These are phyloP conservation scores for Gambusia affinis DNA, from an alignment of 2,113 vertebrate species.

Conservation along the genomic window DNA sequence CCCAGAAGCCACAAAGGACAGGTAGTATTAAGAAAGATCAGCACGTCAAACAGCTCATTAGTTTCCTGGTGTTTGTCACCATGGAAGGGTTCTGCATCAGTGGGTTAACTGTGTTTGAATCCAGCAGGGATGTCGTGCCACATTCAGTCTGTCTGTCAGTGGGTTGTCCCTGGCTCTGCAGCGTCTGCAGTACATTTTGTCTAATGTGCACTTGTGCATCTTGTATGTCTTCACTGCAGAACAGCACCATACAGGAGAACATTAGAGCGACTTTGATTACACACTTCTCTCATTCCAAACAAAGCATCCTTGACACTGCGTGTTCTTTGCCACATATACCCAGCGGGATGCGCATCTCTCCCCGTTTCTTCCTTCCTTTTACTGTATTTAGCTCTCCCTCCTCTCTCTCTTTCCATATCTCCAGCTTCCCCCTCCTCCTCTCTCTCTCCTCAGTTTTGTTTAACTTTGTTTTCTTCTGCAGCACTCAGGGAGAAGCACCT, in stretches of 20 bases:
- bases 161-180: constrained; percentile 42
- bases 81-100: constrained; percentile 49
- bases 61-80: constrained; percentile 65
- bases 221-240: constrained; percentile 44
- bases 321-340: constrained; percentile 35
- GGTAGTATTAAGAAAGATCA: constrained; percentile 46
- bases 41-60: constrained; percentile 74
- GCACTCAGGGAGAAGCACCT: constrained; percentile 72
- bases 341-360: constrained; percentile 41
- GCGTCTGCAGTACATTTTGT: constrained; percentile 53
- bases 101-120: constrained; percentile 33
- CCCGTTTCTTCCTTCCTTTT: constrained; percentile 4
- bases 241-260: constrained; percentile 49
- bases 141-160: constrained; percentile 39
- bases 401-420: constrained; percentile 5
- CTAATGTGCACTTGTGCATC: constrained; percentile 54
- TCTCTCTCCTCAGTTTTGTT: constrained; percentile 46
- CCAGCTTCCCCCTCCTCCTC: constrained; percentile 2
- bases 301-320: constrained; percentile 60
- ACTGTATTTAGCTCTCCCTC: background rate
- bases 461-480: constrained; percentile 67
- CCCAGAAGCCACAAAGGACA: constrained; percentile 26
- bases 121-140: constrained; percentile 39
- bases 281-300: constrained; percentile 56
- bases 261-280: constrained; percentile 71